Evolutionary conservation across 64 coral and sea anemone genomes (phyloP).

Genomic region (Anthopleura sola): DNA sequence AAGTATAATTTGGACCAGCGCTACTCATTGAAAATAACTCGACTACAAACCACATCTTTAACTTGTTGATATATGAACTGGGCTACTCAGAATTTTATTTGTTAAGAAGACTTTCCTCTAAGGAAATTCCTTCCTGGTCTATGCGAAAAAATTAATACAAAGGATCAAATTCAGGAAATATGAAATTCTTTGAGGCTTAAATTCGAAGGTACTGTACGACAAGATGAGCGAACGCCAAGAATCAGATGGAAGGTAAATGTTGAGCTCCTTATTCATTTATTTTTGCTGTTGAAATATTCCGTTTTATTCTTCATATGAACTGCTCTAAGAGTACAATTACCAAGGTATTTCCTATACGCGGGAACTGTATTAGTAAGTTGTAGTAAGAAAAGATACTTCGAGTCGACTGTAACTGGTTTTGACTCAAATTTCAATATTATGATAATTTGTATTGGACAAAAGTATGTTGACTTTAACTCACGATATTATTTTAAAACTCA

Average conservation of each 20-base stretch:
- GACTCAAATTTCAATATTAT: slow-evolving; percentile 1
- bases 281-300: not conserved
- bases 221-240: not conserved
- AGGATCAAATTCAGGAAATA: slow-evolving; percentile 1
- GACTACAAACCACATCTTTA: not conserved
- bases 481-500: no score
- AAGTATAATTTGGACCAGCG: not conserved
- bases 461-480: no score
- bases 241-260: not conserved
- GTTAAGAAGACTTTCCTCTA: not conserved
- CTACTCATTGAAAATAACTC: not conserved
- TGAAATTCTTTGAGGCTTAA: not conserved
- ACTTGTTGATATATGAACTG: slow-evolving; percentile 1
- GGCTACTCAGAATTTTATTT: not conserved
- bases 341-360: not conserved
- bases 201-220: not conserved
- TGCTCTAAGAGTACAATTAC: not conserved
- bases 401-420: not conserved
- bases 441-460: not conserved
- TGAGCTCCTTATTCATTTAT: not conserved
- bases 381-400: not conserved
- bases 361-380: not conserved
- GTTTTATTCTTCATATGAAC: not conserved
- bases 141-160: not conserved
- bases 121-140: not conserved